These are phyloP conservation scores for Leptinotarsa lineolata DNA, from an alignment of 1,140 invertebrate genomes.

Conservation along the genomic window DNA sequence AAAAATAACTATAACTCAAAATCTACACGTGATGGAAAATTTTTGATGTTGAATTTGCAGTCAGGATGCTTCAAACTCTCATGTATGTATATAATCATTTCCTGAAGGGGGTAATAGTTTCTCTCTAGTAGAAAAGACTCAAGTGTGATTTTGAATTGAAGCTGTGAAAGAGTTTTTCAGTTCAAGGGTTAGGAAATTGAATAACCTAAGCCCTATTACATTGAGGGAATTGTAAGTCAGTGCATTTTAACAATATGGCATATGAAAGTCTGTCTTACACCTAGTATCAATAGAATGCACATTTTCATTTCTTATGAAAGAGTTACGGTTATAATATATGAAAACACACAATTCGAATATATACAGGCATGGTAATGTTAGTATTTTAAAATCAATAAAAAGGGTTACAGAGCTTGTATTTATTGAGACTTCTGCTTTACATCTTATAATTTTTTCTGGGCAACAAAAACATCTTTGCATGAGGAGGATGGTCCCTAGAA, in stretches of 20 bases:
- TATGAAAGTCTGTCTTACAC: no score
- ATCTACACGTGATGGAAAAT: no score
- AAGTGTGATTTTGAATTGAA: slow-evolving; percentile 13
- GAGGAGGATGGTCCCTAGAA: no score
- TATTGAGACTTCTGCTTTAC: slow-evolving; percentile 11
- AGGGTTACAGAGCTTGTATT: not conserved
- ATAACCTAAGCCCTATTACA: no score
- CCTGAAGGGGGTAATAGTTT: slow-evolving; percentile 6
- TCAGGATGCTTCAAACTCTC: no score
- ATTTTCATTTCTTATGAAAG: slow-evolving; percentile 10
- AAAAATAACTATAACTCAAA: no score
- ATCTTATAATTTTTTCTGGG: slow-evolving; percentile 26
- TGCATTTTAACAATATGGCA: no score
- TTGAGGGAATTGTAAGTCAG: no score
- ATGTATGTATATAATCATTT: slow-evolving; percentile 14
- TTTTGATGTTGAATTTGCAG: no score
- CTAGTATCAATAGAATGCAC: no score
- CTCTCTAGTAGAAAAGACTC: slow-evolving; percentile 11
- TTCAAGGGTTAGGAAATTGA: slow-evolving; percentile 7
- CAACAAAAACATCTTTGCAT: slow-evolving; percentile 21
- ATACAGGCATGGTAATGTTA: slow-evolving; percentile 15
- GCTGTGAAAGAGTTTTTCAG: slow-evolving; percentile 13
- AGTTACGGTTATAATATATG: no score
- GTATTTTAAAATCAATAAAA: slow-evolving; percentile 7
- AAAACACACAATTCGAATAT: no score